Conservation (phyloP, 2,113 vertebrate species). For the Nyctereutes procyonoides region DNA sequence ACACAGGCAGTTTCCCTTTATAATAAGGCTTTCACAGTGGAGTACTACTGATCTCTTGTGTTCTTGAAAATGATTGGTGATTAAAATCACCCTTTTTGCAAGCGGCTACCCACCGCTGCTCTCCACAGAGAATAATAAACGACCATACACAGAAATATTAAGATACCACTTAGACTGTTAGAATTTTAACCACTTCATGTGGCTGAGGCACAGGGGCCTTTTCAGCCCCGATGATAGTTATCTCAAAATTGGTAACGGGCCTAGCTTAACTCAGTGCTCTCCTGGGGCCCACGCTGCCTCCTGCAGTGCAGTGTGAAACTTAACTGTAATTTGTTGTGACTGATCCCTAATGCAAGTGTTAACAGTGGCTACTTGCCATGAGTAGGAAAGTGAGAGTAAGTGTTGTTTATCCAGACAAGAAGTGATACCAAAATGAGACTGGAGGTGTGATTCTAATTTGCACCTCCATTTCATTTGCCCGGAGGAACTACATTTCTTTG, state of each 20-base stretch:
- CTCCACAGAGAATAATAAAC: slow-evolving; percentile 46
- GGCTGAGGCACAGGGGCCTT: background rate
- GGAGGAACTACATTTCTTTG: slow-evolving; percentile 73
- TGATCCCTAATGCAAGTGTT: slow-evolving; percentile 76
- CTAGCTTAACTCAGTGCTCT: slow-evolving; percentile 29
- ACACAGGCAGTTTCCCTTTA: slow-evolving; percentile 64
- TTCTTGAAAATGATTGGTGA: slow-evolving; percentile 70
- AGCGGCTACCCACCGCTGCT: slow-evolving; percentile 58
- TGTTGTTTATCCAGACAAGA: slow-evolving; percentile 84
- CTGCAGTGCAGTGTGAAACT: background rate
- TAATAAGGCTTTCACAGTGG: slow-evolving; percentile 59
- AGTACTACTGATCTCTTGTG: slow-evolving; percentile 71
- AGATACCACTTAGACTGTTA: slow-evolving; percentile 35
- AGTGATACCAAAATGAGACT: slow-evolving; percentile 81
- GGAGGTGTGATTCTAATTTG: slow-evolving; percentile 86
- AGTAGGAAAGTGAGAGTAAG: slow-evolving; percentile 72
- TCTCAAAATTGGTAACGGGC: slow-evolving; percentile 53
- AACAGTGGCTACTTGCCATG: slow-evolving; percentile 80
- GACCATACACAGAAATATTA: slow-evolving; percentile 61
- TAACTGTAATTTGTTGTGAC: slow-evolving; percentile 79
- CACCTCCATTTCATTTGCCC: slow-evolving; percentile 82
- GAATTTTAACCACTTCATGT: slow-evolving; percentile 41
- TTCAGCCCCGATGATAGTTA: slow-evolving; percentile 27
- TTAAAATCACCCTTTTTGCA: slow-evolving; percentile 63
- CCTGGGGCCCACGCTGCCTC: slow-evolving; percentile 24